Evolutionary conservation across 2,113 vertebrate species (phyloP).

Genomic region (Dendropsophus ebraccatus): DNA sequence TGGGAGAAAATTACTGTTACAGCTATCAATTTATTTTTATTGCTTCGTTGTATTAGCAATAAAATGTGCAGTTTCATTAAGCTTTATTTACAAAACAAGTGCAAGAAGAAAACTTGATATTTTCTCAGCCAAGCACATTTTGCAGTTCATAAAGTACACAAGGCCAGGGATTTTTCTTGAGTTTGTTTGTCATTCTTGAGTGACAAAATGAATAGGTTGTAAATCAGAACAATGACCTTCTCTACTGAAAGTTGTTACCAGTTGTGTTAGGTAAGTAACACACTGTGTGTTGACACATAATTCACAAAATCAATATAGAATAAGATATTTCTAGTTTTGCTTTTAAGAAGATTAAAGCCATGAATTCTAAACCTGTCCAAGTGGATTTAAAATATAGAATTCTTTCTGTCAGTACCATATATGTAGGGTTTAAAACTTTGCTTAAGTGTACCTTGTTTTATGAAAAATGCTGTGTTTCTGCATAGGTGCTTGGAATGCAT

Average conservation of each 20-base stretch:
- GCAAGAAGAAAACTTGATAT: not conserved
- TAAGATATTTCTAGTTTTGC: not conserved
- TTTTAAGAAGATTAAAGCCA: not conserved
- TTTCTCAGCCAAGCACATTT: slow-evolving; percentile 24
- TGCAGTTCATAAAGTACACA: slow-evolving; percentile 27
- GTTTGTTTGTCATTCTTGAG: slow-evolving; percentile 31
- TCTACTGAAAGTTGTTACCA: not conserved
- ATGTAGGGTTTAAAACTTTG: not conserved
- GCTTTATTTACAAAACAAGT: slow-evolving; percentile 23
- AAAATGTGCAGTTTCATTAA: slow-evolving; percentile 32
- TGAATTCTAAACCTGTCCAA: not conserved
- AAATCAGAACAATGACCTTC: slow-evolving; percentile 12
- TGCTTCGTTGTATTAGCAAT: not conserved
- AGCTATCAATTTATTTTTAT: not conserved
- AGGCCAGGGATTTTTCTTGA: not conserved
- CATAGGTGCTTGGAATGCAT: no score
- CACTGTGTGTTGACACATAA: slow-evolving; percentile 1
- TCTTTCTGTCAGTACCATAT: not conserved
- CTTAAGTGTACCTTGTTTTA: no score
- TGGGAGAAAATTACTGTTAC: not conserved
- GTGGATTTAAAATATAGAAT: not conserved
- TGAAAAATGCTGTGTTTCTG: no score
- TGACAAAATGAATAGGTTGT: slow-evolving; percentile 23
- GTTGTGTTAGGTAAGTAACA: not conserved
- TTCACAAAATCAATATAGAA: not conserved